Evolutionary conservation across 2,888 invertebrate genomes (phyloP).

Genomic region (Acanthococcus lagerstroemiae): DNA sequence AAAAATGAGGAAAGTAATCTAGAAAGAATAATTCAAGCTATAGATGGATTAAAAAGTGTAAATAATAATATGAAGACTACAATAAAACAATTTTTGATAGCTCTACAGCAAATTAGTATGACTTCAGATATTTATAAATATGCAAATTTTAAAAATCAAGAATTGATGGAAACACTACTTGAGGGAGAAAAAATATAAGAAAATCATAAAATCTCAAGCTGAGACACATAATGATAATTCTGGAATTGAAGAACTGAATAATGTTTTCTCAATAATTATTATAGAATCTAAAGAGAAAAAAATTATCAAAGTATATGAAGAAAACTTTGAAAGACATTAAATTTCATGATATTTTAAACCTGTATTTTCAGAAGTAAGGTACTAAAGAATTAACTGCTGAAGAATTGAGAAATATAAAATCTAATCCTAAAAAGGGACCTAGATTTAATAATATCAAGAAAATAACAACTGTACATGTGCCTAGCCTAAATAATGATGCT

Average conservation of each 20-base stretch:
- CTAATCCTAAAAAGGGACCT: conserved; percentile 21
- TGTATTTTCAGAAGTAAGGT: conserved; percentile 5
- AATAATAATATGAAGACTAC: too few relatives aligned
- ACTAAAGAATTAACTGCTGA: conserved; percentile 13
- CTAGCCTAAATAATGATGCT: conserved; percentile 1
- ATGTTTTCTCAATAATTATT: conserved; percentile 19
- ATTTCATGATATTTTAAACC: conserved; percentile 16
- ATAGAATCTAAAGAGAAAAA: conserved; percentile 15
- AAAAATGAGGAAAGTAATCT: too few relatives aligned
- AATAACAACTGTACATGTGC: conserved; percentile 2
- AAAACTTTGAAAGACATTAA: too few relatives aligned
- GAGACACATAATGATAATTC: conserved; percentile 24
- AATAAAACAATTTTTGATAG: conserved; percentile 18
- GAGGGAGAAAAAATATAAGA: conserved; percentile 1
- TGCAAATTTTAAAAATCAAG: background rate
- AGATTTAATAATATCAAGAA: conserved; percentile 8
- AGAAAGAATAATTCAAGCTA: too few relatives aligned
- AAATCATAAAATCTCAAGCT: conserved; percentile 8
- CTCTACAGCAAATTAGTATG: conserved; percentile 19
- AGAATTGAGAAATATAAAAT: conserved; percentile 21
- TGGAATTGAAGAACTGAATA: conserved; percentile 21
- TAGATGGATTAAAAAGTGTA: too few relatives aligned
- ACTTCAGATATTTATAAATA: too few relatives aligned
- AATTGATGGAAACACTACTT: conserved; percentile 1
- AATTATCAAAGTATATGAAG: conserved; percentile 22